Base-by-base conservation (phyloP, 2,113 vertebrate species). In the Struthio camelus region DNA sequence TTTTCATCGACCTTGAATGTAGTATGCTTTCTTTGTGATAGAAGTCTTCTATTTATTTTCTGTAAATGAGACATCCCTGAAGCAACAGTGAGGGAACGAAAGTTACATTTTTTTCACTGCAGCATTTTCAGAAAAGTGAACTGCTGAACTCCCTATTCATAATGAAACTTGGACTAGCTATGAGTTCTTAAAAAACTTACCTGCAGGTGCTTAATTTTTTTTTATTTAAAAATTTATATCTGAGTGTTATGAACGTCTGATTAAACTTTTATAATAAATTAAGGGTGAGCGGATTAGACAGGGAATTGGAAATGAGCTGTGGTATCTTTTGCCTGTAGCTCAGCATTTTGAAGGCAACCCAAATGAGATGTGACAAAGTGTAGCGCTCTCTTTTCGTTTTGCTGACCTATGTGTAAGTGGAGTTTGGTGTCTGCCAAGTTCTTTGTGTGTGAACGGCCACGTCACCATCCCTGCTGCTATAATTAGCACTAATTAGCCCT, bases 201-300 rank as follows among this genome's bases (percentile, higher is more conserved):
- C 96, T 97, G 92, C 90, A 92, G 88, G 92, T 97, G 72, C 83
- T 80, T 84, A 59, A 88, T 82, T 79, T 91, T 96, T 78, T 93
- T 94, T 91, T 69, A 84, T 93, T 97, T 90, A 97, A 96, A 97
- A 95, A 84, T 90, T 93, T 81, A 92, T 97, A 93, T 93, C 76
- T 38, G 77, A 78, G 88, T 83, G 88, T 96, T 95, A 96, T 96
- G 95, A 96, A 96, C 80, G 93, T 94, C 89, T 90, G 96, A 96
- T 96, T 97, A 95, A 96, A 96, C 94, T 96, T 97, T 95, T 96
- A 96, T 92, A 97, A 96, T 95, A 93, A 97, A 97, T 97, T 96
- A 96, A 93, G 91, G 92, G 69, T 78, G 85, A 95, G 92, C 89
- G 86, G 85, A 96, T 96, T 96, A 90, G 90, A 84, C 5, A 4